These are phyloP conservation scores for Drosophila nasuta DNA, from an alignment of 1,140 invertebrate genomes.

Conservation along the genomic window DNA sequence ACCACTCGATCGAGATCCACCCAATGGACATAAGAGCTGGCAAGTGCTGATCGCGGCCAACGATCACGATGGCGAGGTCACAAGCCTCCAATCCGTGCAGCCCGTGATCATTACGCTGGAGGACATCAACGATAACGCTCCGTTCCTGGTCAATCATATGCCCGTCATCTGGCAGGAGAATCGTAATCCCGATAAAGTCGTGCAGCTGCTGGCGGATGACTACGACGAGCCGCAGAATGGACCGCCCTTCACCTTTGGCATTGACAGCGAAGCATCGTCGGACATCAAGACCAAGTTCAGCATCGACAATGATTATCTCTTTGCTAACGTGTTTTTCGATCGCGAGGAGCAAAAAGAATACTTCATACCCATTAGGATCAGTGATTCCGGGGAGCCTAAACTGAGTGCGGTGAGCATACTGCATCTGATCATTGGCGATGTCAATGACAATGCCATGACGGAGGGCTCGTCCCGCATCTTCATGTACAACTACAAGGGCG, in stretches of 20 bases:
- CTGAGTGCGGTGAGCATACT: conserved; percentile 91
- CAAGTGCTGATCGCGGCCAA: conserved; percentile 93
- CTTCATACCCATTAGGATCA: conserved; percentile 93
- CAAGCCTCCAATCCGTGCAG: conserved; percentile 87
- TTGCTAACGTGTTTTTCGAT: conserved; percentile 91
- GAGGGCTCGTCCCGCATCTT: conserved; percentile 94
- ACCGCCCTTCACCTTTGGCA: conserved; percentile 91
- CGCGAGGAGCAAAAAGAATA: conserved; percentile 95
- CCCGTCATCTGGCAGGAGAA: conserved; percentile 94
- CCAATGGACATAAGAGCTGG: conserved; percentile 92
- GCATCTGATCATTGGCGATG: conserved; percentile 94
- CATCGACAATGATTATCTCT: conserved; percentile 87
- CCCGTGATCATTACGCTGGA: conserved; percentile 91
- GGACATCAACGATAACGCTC: conserved; percentile 96
- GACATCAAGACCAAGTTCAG: conserved; percentile 90
- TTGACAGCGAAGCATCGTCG: conserved; percentile 88
- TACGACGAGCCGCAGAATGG: conserved; percentile 92
- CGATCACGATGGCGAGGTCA: conserved; percentile 91
- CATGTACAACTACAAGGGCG: conserved; percentile 95
- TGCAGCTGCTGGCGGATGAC: conserved; percentile 91
- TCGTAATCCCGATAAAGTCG: conserved; percentile 89
- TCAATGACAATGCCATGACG: conserved; percentile 94
- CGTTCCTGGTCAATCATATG: conserved; percentile 91
- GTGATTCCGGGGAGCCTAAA: conserved; percentile 90
- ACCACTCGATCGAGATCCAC: conserved; percentile 94